These are phyloP conservation scores for Clarias macrocephalus DNA, from an alignment of 2,113 vertebrate species.

Conservation along the genomic window DNA sequence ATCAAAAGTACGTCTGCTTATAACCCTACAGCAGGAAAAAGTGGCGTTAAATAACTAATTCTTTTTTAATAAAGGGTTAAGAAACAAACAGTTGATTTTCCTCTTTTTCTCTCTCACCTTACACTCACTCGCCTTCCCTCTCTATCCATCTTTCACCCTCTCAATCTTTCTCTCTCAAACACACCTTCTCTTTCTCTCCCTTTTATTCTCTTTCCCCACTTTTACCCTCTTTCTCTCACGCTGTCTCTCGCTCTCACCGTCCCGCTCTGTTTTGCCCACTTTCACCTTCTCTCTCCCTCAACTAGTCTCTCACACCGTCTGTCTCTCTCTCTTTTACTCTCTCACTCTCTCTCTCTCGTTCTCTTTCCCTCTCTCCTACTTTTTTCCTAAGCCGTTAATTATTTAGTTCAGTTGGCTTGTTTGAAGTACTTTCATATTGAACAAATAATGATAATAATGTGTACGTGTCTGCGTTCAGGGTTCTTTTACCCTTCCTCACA, in stretches of 20 bases:
- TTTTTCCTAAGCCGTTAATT: background rate
- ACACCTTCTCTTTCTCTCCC: no score
- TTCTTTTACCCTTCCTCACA: background rate
- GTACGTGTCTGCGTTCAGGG: background rate
- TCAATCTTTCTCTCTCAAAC: no score
- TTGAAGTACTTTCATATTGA: background rate
- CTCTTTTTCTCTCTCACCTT: background rate
- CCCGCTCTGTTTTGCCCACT: no score
- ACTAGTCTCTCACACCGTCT: no score
- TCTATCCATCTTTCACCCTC: no score
- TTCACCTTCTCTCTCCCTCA: no score
- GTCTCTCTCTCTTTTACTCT: background rate
- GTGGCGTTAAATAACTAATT: background rate
- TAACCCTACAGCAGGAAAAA: background rate
- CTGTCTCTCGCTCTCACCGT: no score
- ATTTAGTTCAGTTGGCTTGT: background rate
- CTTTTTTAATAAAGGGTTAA: background rate
- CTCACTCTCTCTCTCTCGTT: background rate
- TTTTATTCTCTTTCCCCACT: no score
- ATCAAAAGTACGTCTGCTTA: background rate
- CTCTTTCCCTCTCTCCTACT: constrained; percentile 34
- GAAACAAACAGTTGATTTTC: no score
- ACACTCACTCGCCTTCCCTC: background rate
- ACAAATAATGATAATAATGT: background rate
- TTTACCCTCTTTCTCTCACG: no score